Evolutionary conservation across 2,113 vertebrate species (phyloP).

Genomic region (Salvelinus namaycush): DNA sequence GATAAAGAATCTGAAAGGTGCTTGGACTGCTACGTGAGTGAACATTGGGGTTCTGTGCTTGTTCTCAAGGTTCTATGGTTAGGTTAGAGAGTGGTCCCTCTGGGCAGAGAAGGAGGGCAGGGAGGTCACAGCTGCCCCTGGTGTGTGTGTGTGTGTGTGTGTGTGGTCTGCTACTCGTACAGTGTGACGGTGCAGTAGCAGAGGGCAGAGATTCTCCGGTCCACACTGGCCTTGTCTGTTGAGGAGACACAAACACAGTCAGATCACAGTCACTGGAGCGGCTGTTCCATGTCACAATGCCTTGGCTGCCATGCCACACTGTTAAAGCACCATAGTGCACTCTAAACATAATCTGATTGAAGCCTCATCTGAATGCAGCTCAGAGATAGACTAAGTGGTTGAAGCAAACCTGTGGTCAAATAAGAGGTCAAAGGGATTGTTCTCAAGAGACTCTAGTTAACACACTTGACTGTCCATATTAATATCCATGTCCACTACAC

Average conservation of each 20-base stretch:
- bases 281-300: too few relatives aligned
- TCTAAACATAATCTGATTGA: too few relatives aligned
- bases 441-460: too few relatives aligned
- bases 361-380: too few relatives aligned
- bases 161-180: slow-evolving; percentile 77
- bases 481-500: too few relatives aligned
- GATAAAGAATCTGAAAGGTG: slow-evolving; percentile 58
- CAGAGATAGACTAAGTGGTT: too few relatives aligned
- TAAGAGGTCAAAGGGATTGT: too few relatives aligned
- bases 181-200: slow-evolving; percentile 87
- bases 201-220: slow-evolving; percentile 89
- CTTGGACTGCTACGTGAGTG: slow-evolving; percentile 67
- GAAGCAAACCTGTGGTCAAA: too few relatives aligned
- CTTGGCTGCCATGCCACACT: too few relatives aligned
- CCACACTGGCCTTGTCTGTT: slow-evolving; percentile 92
- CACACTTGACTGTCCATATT: too few relatives aligned
- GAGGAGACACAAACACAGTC: slow-evolving; percentile 1
- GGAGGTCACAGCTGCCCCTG: not conserved
- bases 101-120: not conserved
- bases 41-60: slow-evolving; percentile 6
- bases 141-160: slow-evolving; percentile 1
- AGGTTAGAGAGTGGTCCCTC: slow-evolving; percentile 65
- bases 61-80: slow-evolving; percentile 18
- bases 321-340: too few relatives aligned
- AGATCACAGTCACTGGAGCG: too few relatives aligned